These are phyloP conservation scores for Hoplodrina ambigua DNA, from an alignment of 2,888 invertebrate genomes.

Conservation along the genomic window DNA sequence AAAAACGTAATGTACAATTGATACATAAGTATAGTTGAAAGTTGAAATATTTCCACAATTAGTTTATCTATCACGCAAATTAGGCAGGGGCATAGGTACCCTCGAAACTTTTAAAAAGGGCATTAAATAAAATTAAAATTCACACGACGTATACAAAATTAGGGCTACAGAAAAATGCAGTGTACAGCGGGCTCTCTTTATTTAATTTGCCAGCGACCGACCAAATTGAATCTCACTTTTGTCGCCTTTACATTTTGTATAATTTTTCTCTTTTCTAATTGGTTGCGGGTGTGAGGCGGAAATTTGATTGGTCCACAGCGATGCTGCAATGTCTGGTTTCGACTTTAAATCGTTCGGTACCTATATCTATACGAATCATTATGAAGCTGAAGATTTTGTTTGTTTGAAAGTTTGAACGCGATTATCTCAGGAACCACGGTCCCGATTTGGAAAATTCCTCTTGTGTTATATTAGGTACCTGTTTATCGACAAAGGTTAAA, in stretches of 20 bases:
- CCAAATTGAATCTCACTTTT: conserved; percentile 49
- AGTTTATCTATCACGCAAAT: neutral
- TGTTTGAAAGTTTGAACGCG: too few relatives aligned
- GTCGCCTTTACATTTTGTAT: conserved; percentile 30
- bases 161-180: conserved; percentile 51
- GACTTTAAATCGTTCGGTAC: neutral
- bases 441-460: too few relatives aligned
- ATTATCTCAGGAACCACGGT: too few relatives aligned
- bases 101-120: conserved; percentile 18
- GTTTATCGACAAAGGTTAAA: too few relatives aligned
- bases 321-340: conserved; percentile 4
- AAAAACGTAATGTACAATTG: too few relatives aligned
- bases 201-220: conserved; percentile 41
- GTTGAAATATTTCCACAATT: neutral
- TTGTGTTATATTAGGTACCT: too few relatives aligned
- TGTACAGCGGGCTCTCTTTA: conserved; percentile 23
- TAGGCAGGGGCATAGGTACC: neutral
- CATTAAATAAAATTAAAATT: conserved; percentile 43
- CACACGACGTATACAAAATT: conserved; percentile 46
- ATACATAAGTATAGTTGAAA: too few relatives aligned
- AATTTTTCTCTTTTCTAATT: conserved; percentile 33
- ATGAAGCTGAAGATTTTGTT: too few relatives aligned
- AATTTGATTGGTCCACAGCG: conserved; percentile 21
- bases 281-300: conserved; percentile 22
- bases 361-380: too few relatives aligned